Evolutionary conservation across 2,797 vertebrate species (phyloP).

Genomic region (Amphiprion clarkii): DNA sequence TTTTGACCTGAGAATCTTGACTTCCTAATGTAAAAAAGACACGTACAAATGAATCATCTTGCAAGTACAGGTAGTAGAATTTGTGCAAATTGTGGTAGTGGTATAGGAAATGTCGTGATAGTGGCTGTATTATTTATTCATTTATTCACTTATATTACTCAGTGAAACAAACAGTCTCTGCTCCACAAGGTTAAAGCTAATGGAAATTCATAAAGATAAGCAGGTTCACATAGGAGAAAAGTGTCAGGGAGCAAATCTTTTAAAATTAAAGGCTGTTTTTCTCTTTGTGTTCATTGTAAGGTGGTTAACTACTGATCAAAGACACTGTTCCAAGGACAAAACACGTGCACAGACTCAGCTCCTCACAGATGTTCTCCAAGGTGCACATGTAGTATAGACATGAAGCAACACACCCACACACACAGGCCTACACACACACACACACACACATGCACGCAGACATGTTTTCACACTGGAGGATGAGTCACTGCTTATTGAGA

Average conservation of each 20-base stretch:
- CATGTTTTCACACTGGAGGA: constrained; percentile 20
- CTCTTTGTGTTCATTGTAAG: background rate
- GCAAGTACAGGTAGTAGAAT: background rate
- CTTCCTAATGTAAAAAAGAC: background rate
- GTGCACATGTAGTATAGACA: constrained; percentile 6
- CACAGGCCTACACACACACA: background rate
- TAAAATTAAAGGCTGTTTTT: constrained; percentile 14
- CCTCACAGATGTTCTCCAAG: constrained; percentile 33
- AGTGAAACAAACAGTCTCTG: no score
- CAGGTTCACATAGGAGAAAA: constrained; percentile 1
- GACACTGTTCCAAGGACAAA: constrained; percentile 28
- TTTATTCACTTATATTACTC: background rate
- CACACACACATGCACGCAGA: background rate
- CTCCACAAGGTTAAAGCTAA: background rate
- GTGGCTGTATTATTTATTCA: background rate
- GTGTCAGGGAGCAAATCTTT: constrained; percentile 5
- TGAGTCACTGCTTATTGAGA: constrained; percentile 59
- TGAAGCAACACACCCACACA: background rate
- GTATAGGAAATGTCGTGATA: background rate
- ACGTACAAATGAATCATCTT: background rate
- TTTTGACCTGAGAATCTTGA: background rate
- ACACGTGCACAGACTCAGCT: background rate
- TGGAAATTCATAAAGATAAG: constrained; percentile 3
- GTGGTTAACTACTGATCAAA: constrained; percentile 28
- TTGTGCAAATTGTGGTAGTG: background rate